phyloP scores from a whole-genome alignment of 1,140 invertebrate species.

The Atta cephalotes region DNA sequence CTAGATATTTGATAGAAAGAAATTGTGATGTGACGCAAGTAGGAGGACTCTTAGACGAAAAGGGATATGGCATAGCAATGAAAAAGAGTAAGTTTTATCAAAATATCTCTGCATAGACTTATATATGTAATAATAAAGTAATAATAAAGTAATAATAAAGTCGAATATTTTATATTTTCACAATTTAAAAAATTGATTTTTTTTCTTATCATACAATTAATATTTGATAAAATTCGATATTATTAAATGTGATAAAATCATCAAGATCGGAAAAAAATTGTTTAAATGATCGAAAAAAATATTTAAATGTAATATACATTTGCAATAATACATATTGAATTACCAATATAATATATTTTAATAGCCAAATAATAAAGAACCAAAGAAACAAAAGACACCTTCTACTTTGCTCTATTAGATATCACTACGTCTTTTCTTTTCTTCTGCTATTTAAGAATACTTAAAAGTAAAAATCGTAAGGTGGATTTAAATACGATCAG shows the following conservation, averaged over 20 bases:
- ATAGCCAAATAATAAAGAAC: no score
- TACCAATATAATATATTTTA: no score
- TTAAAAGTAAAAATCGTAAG: no score
- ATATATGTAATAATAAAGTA: not conserved
- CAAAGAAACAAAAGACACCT: no score
- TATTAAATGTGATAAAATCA: not conserved
- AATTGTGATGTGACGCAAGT: conserved; percentile 93
- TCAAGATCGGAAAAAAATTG: not conserved
- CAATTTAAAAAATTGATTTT: not conserved
- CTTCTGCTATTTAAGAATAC: no score
- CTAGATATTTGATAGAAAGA: conserved; percentile 90
- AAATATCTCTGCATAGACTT: not conserved
- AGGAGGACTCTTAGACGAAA: conserved; percentile 93
- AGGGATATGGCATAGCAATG: conserved; percentile 96
- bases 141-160: not conserved
- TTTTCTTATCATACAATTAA: not conserved
- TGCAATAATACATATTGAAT: no score
- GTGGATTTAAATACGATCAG: no score
- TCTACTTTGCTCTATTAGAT: no score
- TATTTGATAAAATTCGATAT: not conserved
- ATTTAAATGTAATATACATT: no score
- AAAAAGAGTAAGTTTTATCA: conserved; percentile 88
- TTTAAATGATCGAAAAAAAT: no score
- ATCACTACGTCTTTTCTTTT: no score
- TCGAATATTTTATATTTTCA: not conserved